These are phyloP conservation scores for Nilaparvata lugens DNA, from an alignment of 1,140 invertebrate genomes.

Conservation along the genomic window DNA sequence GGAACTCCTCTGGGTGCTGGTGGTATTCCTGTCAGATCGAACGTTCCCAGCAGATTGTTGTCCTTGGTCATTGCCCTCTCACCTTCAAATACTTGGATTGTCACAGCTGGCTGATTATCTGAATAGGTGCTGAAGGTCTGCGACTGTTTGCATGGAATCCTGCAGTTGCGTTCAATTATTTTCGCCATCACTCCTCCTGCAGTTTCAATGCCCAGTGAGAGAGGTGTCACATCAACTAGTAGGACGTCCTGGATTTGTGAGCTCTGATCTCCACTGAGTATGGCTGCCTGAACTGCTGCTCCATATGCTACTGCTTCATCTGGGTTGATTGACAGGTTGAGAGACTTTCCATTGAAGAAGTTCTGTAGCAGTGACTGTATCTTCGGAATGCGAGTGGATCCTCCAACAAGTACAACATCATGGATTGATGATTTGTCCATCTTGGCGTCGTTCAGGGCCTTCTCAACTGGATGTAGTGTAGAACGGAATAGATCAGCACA, in stretches of 20 bases:
- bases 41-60: slow-evolving; percentile 70
- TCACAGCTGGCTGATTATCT: slow-evolving; percentile 62
- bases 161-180: slow-evolving; percentile 44
- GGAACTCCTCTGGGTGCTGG: slow-evolving; percentile 45
- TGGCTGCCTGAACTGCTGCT: slow-evolving; percentile 54
- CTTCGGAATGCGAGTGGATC: slow-evolving; percentile 62
- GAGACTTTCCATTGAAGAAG: slow-evolving; percentile 50
- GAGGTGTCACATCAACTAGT: slow-evolving; percentile 43
- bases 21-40: slow-evolving; percentile 56
- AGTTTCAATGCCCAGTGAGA: slow-evolving; percentile 47
- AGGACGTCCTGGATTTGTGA: slow-evolving; percentile 46
- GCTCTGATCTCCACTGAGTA: slow-evolving; percentile 46
- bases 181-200: slow-evolving; percentile 47
- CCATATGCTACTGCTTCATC: slow-evolving; percentile 58
- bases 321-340: slow-evolving; percentile 57
- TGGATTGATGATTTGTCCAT: slow-evolving; percentile 59
- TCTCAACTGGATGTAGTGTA: slow-evolving; percentile 52
- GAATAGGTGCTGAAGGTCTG: slow-evolving; percentile 45
- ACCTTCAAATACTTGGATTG: slow-evolving; percentile 63
- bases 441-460: slow-evolving; percentile 62
- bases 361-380: slow-evolving; percentile 47
- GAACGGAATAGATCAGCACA: slow-evolving; percentile 48
- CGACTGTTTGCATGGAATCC: slow-evolving; percentile 43
- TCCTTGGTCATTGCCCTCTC: slow-evolving; percentile 56
- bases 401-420: slow-evolving; percentile 71